phyloP scores from a whole-genome alignment of 2,113 vertebrate genomes.

The Otocyon megalotis region DNA sequence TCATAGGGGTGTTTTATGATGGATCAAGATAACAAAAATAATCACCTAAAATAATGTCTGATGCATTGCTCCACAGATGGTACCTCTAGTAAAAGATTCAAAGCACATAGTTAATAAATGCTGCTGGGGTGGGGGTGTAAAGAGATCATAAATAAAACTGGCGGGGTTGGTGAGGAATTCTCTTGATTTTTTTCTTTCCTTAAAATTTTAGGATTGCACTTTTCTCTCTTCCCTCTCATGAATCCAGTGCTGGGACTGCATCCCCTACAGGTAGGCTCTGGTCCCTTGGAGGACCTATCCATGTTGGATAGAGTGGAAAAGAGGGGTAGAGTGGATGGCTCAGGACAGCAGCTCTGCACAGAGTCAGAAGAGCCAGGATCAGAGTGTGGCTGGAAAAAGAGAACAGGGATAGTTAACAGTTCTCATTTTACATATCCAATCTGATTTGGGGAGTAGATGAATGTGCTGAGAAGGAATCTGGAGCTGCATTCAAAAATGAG shows the following conservation, averaged over 20 bases:
- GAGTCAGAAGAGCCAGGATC: neutral
- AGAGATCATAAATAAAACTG: constrained; percentile 34
- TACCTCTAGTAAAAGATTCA: constrained; percentile 27
- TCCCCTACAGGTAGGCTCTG: neutral
- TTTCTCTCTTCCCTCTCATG: neutral
- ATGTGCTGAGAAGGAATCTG: neutral
- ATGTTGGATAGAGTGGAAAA: neutral
- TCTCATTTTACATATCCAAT: neutral
- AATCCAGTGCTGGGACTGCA: neutral
- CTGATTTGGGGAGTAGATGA: neutral
- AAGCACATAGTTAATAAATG: neutral
- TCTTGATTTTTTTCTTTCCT: constrained; percentile 7
- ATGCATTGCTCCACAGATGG: constrained; percentile 49
- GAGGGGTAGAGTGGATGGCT: neutral
- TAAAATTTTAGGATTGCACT: neutral
- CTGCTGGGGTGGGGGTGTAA: neutral
- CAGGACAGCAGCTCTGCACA: neutral
- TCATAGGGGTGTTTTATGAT: neutral
- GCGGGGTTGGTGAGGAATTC: neutral
- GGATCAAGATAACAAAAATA: constrained; percentile 51
- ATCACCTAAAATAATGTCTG: constrained; percentile 23
- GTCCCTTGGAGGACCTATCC: neutral
- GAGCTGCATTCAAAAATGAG: neutral
- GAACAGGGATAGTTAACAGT: neutral
- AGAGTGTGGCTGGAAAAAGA: neutral